A percentile compares a stretch with the other conserved stretches of the same genome.
phyloP scores from a whole-genome alignment of 2,797 vertebrate genomes.

The Lacerta agilis region DNA sequence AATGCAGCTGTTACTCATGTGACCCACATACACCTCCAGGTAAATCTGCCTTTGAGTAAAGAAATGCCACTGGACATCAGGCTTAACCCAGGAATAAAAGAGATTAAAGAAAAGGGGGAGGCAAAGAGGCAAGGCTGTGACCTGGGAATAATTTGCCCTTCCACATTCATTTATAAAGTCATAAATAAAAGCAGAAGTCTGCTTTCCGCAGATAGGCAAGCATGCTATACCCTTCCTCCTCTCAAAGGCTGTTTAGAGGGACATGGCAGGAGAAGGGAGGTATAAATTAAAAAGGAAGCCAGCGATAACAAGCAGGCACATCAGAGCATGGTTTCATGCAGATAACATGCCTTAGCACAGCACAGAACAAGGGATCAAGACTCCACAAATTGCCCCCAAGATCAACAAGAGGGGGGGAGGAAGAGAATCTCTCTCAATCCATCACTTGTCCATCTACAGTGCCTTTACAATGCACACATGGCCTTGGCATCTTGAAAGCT shows the following conservation, averaged over 20 bases:
- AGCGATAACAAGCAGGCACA: background rate
- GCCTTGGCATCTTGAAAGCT: background rate
- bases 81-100: conserved; percentile 49
- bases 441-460: background rate
- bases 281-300: background rate
- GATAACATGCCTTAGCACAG: background rate
- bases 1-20: background rate
- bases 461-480: background rate
- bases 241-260: background rate
- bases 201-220: background rate
- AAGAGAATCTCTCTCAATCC: background rate
- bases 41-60: conserved; percentile 44
- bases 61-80: background rate
- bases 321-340: background rate
- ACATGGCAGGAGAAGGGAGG: background rate
- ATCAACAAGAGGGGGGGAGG: no score
- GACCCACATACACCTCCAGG: conserved; percentile 31
- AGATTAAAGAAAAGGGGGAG: conserved; percentile 17
- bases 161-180: background rate
- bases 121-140: background rate
- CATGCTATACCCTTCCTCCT: no score
- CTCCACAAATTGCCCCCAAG: background rate
- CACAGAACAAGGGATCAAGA: background rate
- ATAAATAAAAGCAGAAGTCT: background rate
- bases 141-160: background rate